Percentiles rank a stretch among this genome's conserved stretches.
phyloP scores from a whole-genome alignment of 2,888 invertebrate species.

The Perizoma flavofasciatum region DNA sequence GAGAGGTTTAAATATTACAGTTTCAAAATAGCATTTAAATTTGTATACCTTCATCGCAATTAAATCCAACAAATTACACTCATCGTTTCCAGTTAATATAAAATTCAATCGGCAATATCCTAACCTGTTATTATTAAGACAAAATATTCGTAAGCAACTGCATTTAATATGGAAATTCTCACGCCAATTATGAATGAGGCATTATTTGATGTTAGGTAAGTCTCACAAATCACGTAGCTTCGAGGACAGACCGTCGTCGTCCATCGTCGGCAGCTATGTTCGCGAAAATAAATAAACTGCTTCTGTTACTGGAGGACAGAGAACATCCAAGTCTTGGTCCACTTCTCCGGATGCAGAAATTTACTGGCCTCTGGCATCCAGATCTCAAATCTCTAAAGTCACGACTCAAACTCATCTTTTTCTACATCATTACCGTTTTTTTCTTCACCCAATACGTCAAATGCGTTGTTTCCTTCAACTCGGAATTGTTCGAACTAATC shows the following conservation, averaged over 20 bases:
- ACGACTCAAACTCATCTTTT: conserved; percentile 49
- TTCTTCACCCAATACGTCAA: conserved; percentile 62
- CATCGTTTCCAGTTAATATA: conserved; percentile 40
- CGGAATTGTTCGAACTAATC: conserved; percentile 51
- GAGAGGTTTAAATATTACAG: conserved; percentile 19
- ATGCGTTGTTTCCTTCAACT: conserved; percentile 48
- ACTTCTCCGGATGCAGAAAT: conserved; percentile 50
- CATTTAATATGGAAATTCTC: conserved; percentile 40
- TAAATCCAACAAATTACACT: conserved; percentile 45
- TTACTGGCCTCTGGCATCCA: conserved; percentile 59
- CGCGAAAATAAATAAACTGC: conserved; percentile 27
- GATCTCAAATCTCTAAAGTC: conserved; percentile 37
- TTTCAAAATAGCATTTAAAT: conserved; percentile 25
- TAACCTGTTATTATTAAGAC: conserved; percentile 53
- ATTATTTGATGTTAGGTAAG: conserved; percentile 19
- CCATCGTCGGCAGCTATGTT: conserved; percentile 24
- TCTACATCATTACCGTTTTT: conserved; percentile 50
- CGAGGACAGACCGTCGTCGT: conserved; percentile 10
- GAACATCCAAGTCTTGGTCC: conserved; percentile 60
- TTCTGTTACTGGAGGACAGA: conserved; percentile 51
- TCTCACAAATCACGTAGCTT: conserved; percentile 12
- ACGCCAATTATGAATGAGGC: conserved; percentile 44
- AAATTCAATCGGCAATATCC: conserved; percentile 43
- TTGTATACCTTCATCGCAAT: conserved; percentile 27
- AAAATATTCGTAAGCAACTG: conserved; percentile 43